Evolutionary conservation across 1,140 invertebrate species (phyloP), one percentile per base, ranked within the genome.

Genomic region (Aleiodes sp.): DNA sequence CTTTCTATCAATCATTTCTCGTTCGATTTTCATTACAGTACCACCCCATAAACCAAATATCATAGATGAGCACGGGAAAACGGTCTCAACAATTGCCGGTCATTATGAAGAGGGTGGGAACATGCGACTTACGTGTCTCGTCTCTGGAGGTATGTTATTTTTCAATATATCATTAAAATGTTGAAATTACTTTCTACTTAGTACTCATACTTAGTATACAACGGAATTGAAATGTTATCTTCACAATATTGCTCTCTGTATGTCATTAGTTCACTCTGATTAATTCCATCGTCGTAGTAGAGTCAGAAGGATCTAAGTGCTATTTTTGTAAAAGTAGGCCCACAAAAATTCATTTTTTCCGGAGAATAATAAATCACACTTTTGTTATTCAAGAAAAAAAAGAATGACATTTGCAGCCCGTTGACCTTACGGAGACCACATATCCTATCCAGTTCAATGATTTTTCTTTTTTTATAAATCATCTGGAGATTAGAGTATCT

Each of bases 81-180:
- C 91, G 77, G 89, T 96, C 64, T 82, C 87, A 68, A 88, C 87
- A 6, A 85, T 90, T 9, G 93, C 94, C 31, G 94, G 94, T 56
- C 94, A 95, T 52, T 96, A 95, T 84, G 90, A 91, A 76, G 94
- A 96, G 86, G 94, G 93, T 16, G 90, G 91, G 10, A 90, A 91
- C 68, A 91, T 96, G 86, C 90, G 91, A 80, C 88, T 96, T 63
- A 92, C 90, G 70, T 97, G 95, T 84, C 89, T 93, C 67, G 94
- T 95, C 35, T 89, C 88, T 37, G 94, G 94, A 82, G 95, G 95
- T 96, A 88, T 91, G 90, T 87, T 69, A 52, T 0, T 59, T 59
- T 1, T 59, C 1, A n/a, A n/a, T n/a, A n/a, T n/a, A n/a, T n/a
- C n/a, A n/a, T n/a, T n/a, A n/a, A n/a, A n/a, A n/a, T n/a, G n/a